phyloP scores from a whole-genome alignment of 2,888 invertebrate species.

The Hirtodrosophila duncani region DNA sequence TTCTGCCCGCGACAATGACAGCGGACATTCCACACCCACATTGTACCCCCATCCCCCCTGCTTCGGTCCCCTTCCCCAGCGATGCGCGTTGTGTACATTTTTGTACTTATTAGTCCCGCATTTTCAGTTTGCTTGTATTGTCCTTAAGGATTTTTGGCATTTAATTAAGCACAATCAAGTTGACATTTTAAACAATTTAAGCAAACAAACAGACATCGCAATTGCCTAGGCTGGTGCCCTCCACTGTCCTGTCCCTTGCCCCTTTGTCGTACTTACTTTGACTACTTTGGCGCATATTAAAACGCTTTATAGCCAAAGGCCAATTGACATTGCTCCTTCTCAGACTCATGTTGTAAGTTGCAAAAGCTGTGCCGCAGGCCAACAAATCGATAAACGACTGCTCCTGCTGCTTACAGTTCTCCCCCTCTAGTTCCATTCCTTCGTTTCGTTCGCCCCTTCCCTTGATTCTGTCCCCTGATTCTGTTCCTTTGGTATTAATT shows the following conservation, averaged over 20 bases:
- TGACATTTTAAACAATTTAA: constrained; percentile 74
- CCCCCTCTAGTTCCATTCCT: not conserved
- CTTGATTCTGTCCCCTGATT: not conserved
- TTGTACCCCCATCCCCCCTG: not conserved
- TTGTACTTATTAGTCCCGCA: not conserved
- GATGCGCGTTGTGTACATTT: no score
- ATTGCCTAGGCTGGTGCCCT: constrained; percentile 15
- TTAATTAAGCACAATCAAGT: constrained; percentile 74
- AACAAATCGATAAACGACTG: not conserved
- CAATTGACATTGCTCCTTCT: constrained; percentile 36
- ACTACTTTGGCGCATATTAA: constrained; percentile 57
- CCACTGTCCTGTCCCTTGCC: constrained; percentile 9
- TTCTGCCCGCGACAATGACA: no score
- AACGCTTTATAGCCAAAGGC: constrained; percentile 67
- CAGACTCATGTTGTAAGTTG: constrained; percentile 10
- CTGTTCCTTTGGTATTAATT: constrained; percentile 55
- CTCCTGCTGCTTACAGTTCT: not conserved
- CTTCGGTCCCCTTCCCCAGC: not conserved
- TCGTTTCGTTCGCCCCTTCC: not conserved
- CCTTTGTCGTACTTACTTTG: constrained; percentile 9
- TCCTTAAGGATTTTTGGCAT: constrained; percentile 68
- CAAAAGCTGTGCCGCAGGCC: constrained; percentile 23
- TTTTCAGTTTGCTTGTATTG: constrained; percentile 33
- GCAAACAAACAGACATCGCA: constrained; percentile 56
- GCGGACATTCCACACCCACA: not conserved